Evolutionary conservation across 2,797 vertebrate genomes (phyloP), one percentile per base, ranked within the genome.

Genomic region (Triplophysa bombifrons): DNA sequence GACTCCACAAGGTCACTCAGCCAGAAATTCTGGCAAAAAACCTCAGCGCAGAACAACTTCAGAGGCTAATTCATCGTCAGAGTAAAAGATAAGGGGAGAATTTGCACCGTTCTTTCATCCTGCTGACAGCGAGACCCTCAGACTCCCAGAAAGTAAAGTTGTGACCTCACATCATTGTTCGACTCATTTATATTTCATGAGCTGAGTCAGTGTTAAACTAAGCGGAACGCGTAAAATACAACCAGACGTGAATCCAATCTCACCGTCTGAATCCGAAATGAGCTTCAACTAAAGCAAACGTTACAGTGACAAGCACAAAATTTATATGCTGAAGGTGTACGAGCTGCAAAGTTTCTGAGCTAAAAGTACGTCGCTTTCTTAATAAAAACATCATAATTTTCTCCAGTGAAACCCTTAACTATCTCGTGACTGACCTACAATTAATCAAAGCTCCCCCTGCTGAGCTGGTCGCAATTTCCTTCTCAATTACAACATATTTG

Each of bases 1-100:
- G 53, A 82, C 20, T 68, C 19, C 3, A 53, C 64, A 76, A 58
- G 75, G 81, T 83, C 76, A 74, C 68, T 70, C 72, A 60, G 67
- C 20, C n/a, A 65, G 41, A 30, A 64, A 71, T 78, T 58, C 55
- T 34, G 22, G 58, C 61, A 55, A 69, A 69, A 61, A 63, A 60
- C 34, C 60, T n/a, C 67, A 67, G 64, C 38, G 68, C 27, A n/a
- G 10, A 44, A 27, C 38, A 77, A 51, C 65, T 34, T 76, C 22
- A 30, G 17, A 68, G 12, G 51, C 64, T 44, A 58, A 74, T 27
- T 48, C 74, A 69, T 11, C n/a, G 8, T 61, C 55, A 53, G 50
- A 38, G 56, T 48, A 70, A n/a, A 53, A 74, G n/a, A 64, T 64
- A 64, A 64, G 14, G 56, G 20, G 16, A 19, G 16, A 63, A 44